Percentiles rank a stretch among this genome's conserved stretches.
Evolutionary conservation across 1,140 invertebrate species (phyloP).

Genomic region (Hesperophylax magnus): DNA sequence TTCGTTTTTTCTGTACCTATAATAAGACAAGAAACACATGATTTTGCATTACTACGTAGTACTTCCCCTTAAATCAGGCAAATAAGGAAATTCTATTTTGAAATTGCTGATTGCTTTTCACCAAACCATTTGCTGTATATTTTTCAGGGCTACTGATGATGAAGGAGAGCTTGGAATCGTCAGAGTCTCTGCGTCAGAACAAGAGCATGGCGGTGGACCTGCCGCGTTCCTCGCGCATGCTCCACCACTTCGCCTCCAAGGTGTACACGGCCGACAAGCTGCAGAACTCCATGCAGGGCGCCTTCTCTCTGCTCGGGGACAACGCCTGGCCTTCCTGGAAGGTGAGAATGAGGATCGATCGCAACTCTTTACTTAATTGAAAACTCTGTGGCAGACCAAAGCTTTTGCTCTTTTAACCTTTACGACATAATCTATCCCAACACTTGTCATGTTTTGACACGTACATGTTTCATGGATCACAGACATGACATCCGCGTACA

Average conservation of each 20-base stretch:
- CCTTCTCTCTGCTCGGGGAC: constrained; percentile 59
- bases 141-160: constrained; percentile 61
- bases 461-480: too few species aligned
- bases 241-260: constrained; percentile 47
- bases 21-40: too few species aligned
- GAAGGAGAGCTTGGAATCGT: constrained; percentile 58
- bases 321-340: constrained; percentile 68
- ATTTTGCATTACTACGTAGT: too few species aligned
- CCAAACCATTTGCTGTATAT: not conserved
- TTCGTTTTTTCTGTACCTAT: too few species aligned
- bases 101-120: not conserved
- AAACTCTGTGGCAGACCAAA: too few species aligned
- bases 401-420: too few species aligned
- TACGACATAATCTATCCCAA: too few species aligned
- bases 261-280: constrained; percentile 41
- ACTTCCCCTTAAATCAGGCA: too few species aligned
- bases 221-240: constrained; percentile 59
- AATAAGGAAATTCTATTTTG: too few species aligned
- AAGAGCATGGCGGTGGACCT: constrained; percentile 62
- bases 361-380: too few species aligned
- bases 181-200: constrained; percentile 61
- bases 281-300: constrained; percentile 55
- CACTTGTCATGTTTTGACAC: too few species aligned
- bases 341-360: constrained; percentile 53
- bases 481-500: too few species aligned